These are phyloP conservation scores for Drosophila novamexicana DNA, from an alignment of 1,140 invertebrate species.

Conservation along the genomic window DNA sequence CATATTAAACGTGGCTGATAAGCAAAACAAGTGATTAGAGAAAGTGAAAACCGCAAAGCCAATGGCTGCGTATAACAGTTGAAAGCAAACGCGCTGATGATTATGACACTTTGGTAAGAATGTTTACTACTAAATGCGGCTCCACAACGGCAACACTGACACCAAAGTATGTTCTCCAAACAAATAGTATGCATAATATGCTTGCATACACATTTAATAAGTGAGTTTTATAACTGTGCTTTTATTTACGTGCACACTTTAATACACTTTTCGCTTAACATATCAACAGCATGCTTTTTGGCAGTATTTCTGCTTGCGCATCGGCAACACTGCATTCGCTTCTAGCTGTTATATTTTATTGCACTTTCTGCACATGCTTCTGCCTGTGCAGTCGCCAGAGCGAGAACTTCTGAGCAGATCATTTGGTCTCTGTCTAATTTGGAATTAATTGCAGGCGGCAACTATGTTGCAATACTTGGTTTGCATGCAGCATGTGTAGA, in stretches of 20 bases:
- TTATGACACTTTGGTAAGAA: slow-evolving; percentile 8
- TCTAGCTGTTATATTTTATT: slow-evolving; percentile 12
- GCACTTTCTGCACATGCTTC: slow-evolving; percentile 2
- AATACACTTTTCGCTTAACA: background rate
- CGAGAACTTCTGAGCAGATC: slow-evolving; percentile 17
- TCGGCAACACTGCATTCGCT: slow-evolving; percentile 37
- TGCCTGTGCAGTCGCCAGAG: background rate
- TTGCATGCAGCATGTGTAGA: slow-evolving; percentile 13
- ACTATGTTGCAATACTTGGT: slow-evolving; percentile 16
- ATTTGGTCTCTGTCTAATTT: slow-evolving; percentile 15
- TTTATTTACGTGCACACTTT: background rate
- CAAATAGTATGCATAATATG: background rate
- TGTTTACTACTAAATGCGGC: background rate
- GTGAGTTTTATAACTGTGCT: too few relatives aligned
- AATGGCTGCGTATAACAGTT: slow-evolving; percentile 15
- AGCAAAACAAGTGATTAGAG: slow-evolving; percentile 26
- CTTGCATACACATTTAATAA: too few relatives aligned
- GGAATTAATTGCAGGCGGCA: slow-evolving; percentile 20
- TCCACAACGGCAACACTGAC: slow-evolving; percentile 1
- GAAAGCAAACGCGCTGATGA: background rate
- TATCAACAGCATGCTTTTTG: background rate
- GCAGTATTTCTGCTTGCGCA: slow-evolving; percentile 4
- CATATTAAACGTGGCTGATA: slow-evolving; percentile 22
- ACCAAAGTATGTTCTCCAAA: background rate
- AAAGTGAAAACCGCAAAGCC: slow-evolving; percentile 12